Evolutionary conservation across 2,888 invertebrate species (phyloP), one percentile per base, ranked within the genome.

Genomic region (Drosophila hamatofila): DNA sequence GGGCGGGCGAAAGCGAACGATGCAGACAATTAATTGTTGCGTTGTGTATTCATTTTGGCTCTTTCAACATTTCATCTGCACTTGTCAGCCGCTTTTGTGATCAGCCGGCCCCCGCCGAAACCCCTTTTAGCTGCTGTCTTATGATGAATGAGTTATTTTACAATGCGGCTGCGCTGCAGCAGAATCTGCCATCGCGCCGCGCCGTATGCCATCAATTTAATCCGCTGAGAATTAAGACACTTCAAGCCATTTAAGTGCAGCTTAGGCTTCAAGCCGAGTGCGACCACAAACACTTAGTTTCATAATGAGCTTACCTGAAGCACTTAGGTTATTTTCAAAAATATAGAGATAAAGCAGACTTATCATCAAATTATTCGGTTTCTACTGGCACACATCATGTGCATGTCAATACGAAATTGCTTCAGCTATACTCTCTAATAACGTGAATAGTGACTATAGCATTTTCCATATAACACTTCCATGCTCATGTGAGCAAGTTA

Each of bases 11-110:
- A 65, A 39, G 56, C 68, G 71, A 66, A 56, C 61, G 73, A 71
- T 78, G 79, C 75, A 75, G 81, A 85, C 86, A 90, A 86, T 86
- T 86, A 86, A 86, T 86, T 86, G 80, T 86, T 83, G 82, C 88
- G 75, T 77, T 88, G 66, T 89, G 81, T 83, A 81, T 90, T 86
- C 86, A 87, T 79, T 87, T 84, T 75, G 89, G 72, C 73, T 76
- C 89, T 86, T 90, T 86, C 89, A 86, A 81, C 90, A 79, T 90
- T 89, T 90, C 86, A 90, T 90, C 86, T 86, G 86, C 86, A 86
- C 89, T 86, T 86, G 86, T 89, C 90, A 86, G 89, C 71, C 73
- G 72, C 81, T 86, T 84, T 86, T 78, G 81, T 83, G 66, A 59
- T 60, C 63, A 66, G 52, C 3, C 12, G 30, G 3, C 27, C n/a